Evolutionary conservation across 2,888 invertebrate species (phyloP), one percentile per base, ranked within the genome.

Genomic region (Escarpia spicata): DNA sequence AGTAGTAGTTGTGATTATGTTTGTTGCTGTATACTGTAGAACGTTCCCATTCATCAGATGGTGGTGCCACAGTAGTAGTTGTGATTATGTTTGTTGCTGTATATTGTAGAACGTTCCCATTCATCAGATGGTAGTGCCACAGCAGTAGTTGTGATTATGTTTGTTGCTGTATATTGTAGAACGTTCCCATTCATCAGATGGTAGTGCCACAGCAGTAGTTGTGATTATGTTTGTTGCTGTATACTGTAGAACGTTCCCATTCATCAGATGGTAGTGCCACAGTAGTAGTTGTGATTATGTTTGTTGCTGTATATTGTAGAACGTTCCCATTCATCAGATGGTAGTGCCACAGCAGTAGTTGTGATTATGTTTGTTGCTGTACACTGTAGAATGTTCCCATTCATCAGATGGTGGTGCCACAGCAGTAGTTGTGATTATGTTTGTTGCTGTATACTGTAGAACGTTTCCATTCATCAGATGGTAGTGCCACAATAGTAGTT

Each of bases 61-160:
- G 60, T 92, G 43, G 26, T n/a, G 26, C 19, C 92, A 43, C 92
- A 26, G 15, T 93, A 93, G 45, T 45, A 45, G 45, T 0, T 45
- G 60, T 60, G 60, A 60, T 19, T 12, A 60, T 60, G 19, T 60
- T 19, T 60, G 26, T 60, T 60, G 52, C 60, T 60, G 60, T 60
- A 15, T 10, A 19, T 12, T 12, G 19, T 15, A 60, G 60, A 60
- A 60, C 1, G 60, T 60, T 3, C 19, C 60, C 4, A 26, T 52
- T 37, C 37, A 37, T 1, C 37, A 37, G 37, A 37, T 37, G 37
- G 37, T 37, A 37, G 37, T 37, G 37, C 45, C 10, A 6, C 10
- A 45, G 45, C 45, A 45, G 45, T 45, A 45, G 45, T 0, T 45
- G 60, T 60, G 60, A 60, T 19, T 12, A 60, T 60, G 19, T 60